Evolutionary conservation across 1,140 invertebrate genomes (phyloP).

Genomic region (Limonius californicus): DNA sequence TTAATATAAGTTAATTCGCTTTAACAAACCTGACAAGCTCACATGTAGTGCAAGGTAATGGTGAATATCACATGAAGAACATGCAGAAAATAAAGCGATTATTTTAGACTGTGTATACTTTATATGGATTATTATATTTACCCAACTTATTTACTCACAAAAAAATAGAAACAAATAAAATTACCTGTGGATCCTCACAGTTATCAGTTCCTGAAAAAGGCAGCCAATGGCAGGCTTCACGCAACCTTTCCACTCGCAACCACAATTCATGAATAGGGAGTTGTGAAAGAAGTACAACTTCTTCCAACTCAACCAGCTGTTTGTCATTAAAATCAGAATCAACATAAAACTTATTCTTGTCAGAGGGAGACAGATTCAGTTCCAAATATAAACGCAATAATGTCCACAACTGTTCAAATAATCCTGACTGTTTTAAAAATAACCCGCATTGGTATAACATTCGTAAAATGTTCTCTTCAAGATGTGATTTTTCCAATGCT

Average conservation of each 20-base stretch:
- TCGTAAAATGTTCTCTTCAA: slow-evolving; percentile 49
- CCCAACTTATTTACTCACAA: too few relatives aligned
- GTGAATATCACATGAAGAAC: too few relatives aligned
- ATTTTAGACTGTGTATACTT: too few relatives aligned
- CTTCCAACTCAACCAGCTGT: slow-evolving; percentile 59
- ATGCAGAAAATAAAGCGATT: too few relatives aligned
- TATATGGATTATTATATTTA: too few relatives aligned
- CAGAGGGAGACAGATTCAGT: slow-evolving; percentile 51
- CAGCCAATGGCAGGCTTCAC: slow-evolving; percentile 60
- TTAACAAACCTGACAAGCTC: too few relatives aligned
- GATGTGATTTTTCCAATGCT: slow-evolving; percentile 35
- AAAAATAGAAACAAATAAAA: too few relatives aligned
- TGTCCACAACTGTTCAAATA: slow-evolving; percentile 63
- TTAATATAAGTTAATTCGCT: too few relatives aligned
- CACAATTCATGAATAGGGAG: slow-evolving; percentile 64
- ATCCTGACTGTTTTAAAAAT: slow-evolving; percentile 62
- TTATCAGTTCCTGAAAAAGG: slow-evolving; percentile 46
- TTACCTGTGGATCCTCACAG: slow-evolving; percentile 40
- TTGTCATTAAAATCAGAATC: slow-evolving; percentile 50
- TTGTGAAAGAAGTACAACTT: slow-evolving; percentile 58
- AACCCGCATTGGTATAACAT: slow-evolving; percentile 58
- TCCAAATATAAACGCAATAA: slow-evolving; percentile 57
- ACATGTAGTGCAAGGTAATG: too few relatives aligned
- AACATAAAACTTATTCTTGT: slow-evolving; percentile 47
- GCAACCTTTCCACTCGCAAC: slow-evolving; percentile 60